Conservation (phyloP, 1,140 invertebrate genomes). For the Orius laevigatus region DNA sequence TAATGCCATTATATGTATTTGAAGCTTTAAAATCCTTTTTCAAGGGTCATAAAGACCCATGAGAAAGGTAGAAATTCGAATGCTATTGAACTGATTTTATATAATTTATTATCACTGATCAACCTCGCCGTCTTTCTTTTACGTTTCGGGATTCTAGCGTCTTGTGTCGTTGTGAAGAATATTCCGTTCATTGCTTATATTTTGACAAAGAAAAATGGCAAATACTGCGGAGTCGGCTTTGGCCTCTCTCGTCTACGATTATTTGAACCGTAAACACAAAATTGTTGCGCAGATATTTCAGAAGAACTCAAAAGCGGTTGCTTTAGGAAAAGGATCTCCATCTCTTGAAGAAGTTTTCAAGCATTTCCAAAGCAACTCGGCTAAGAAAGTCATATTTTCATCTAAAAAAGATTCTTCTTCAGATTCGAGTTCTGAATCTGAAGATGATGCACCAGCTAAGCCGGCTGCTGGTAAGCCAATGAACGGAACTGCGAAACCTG, state of each 20-base stretch:
- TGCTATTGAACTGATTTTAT: too few species aligned
- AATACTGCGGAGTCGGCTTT: not conserved
- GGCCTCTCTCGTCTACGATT: slow-evolving; percentile 16
- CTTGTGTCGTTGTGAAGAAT: not conserved
- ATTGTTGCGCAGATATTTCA: slow-evolving; percentile 19
- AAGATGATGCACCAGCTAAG: slow-evolving; percentile 19
- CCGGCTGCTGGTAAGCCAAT: not conserved
- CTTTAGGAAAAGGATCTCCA: slow-evolving; percentile 10
- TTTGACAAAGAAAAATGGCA: not conserved
- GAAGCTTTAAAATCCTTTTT: too few species aligned
- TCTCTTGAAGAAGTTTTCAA: slow-evolving; percentile 6
- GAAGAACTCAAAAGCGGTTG: slow-evolving; percentile 19
- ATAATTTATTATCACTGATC: too few species aligned
- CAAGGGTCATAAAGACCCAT: too few species aligned
- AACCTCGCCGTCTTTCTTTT: not conserved
- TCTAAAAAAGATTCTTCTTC: not conserved
- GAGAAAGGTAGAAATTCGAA: too few species aligned
- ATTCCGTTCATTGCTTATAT: not conserved
- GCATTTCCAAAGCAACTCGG: slow-evolving; percentile 3
- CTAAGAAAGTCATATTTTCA: not conserved
- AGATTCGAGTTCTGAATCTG: slow-evolving; percentile 4
- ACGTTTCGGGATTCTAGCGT: not conserved
- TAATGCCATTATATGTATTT: too few species aligned
- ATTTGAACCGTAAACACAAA: slow-evolving; percentile 16
- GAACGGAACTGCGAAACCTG: slow-evolving; percentile 18